Conservation (phyloP, 2,113 vertebrate genomes). For the Nyctereutes procyonoides region DNA sequence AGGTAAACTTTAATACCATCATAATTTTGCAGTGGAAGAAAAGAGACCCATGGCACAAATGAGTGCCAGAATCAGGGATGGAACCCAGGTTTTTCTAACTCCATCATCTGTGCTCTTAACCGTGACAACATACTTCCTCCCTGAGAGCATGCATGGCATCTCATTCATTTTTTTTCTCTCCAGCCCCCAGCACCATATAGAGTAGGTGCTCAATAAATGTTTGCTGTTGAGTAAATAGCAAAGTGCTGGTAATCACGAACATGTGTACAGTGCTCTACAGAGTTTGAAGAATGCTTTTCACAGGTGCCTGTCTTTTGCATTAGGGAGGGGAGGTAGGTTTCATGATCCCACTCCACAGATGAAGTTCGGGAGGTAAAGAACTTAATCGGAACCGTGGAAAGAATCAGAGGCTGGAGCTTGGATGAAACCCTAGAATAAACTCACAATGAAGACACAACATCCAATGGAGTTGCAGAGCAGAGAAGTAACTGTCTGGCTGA, state of each 20-base stretch:
- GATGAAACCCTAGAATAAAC: constrained; percentile 50
- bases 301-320: not conserved
- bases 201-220: constrained; percentile 58
- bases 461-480: not conserved
- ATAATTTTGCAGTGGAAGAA: not conserved
- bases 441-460: constrained; percentile 41
- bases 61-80: not conserved
- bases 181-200: not conserved
- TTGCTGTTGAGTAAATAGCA: not conserved
- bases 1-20: not conserved
- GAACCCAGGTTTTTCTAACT: not conserved
- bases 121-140: constrained; percentile 48
- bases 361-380: not conserved
- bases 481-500: constrained; percentile 23
- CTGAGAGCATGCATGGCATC: not conserved
- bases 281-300: constrained; percentile 8
- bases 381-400: not conserved
- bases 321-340: not conserved
- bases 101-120: not conserved
- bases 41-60: not conserved
- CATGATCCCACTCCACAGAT: not conserved
- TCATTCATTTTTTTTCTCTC: not conserved
- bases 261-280: not conserved
- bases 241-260: not conserved
- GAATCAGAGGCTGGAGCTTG: constrained; percentile 18